Base-by-base conservation (phyloP, 2,113 vertebrate genomes). In the Sminthopsis crassicaudata region DNA sequence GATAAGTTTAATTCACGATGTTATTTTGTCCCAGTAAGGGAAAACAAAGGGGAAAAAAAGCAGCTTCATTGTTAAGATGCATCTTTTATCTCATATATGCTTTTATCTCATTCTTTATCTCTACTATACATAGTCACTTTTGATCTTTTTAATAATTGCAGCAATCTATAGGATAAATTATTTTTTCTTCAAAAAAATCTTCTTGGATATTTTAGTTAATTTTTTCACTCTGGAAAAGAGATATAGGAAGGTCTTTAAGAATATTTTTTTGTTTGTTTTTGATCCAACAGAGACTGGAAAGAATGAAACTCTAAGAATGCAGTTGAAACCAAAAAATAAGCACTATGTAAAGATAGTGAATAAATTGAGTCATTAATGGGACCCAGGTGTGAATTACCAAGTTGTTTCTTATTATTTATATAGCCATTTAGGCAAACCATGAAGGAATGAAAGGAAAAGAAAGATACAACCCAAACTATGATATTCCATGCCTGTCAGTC, bases 401-500 rank as follows among this genome's bases (percentile, higher is more conserved):
- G 89, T 54, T 89, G 26, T 50, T 97, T 91, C 97, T 96, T 93
- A 25, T 96, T 98, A 96, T 97, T 97, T 98, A 98, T 97, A 97
- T 93, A 97, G 76, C 55, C 97, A 97, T 57, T 50, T 98, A 96
- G 19, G 54, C 95, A 95, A 55, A 16, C 94, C 96, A 96, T 7
- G 95, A 53, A 95, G 93, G 54, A 97, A 42, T 5, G 48, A 67
- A 67, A 67, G 27, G 60, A 11, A 67, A 67, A 36, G 27, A 10
- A 30, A 2, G 30, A 67, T 67, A 36, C 2, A 36, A 36, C 2
- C 30, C 27, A 67, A 67, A 11, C 10, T 30, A 36, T 67, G 27
- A 2, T 67, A 36, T 36, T 67, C 11, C 57, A 67, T 67, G 11
- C 57, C 11, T 67, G 30, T 60, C 57, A 30, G 27, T 30, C 57